phyloP scores from a whole-genome alignment of 2,797 vertebrate genomes.

The Agapornis canus region DNA sequence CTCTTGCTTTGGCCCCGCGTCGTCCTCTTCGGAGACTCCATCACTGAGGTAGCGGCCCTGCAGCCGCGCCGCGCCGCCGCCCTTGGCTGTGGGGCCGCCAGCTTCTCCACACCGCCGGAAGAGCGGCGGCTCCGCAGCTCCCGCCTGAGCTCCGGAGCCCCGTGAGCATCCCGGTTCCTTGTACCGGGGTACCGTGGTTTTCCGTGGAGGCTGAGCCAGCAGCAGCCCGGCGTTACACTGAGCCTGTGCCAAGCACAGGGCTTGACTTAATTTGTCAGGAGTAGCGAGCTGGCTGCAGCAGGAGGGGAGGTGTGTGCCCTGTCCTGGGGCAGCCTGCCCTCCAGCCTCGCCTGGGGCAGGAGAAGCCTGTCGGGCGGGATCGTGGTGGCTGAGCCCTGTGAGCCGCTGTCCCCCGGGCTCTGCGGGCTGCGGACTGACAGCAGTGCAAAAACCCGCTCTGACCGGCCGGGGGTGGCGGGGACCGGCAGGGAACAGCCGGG shows the following conservation, averaged over 20 bases:
- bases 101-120: not conserved
- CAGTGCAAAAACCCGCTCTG: not conserved
- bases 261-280: not conserved
- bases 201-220: not conserved
- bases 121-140: too few species aligned
- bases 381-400: fast-evolving
- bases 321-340: not conserved
- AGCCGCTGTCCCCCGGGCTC: not conserved
- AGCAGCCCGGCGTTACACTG: fast-evolving
- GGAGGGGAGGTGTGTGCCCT: not conserved
- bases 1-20: constrained; percentile 82
- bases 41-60: constrained; percentile 86
- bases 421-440: not conserved
- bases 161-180: fast-evolving
- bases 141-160: not conserved
- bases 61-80: not conserved
- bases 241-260: fast-evolving
- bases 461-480: not conserved
- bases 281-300: not conserved
- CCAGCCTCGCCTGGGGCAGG: not conserved
- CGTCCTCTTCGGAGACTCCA: constrained; percentile 93
- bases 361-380: not conserved
- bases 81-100: too few species aligned
- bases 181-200: fast-evolving
- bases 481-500: not conserved